These are phyloP conservation scores for Galaxias olidus DNA, from an alignment of 2,797 vertebrate species.

Conservation along the genomic window DNA sequence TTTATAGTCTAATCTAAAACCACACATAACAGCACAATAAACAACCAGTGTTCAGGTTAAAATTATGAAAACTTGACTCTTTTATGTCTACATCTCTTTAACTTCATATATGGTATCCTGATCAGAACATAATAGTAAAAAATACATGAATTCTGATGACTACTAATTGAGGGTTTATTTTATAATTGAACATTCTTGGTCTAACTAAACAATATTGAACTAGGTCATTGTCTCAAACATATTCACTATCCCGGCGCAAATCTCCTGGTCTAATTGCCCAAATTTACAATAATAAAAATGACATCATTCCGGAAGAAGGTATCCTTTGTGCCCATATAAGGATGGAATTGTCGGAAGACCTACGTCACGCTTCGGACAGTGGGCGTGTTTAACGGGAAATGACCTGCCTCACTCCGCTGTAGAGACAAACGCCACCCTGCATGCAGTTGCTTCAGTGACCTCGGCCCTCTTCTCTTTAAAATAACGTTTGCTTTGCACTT, in stretches of 20 bases:
- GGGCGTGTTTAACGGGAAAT: constrained; percentile 75
- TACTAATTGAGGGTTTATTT: not conserved
- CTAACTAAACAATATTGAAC: not conserved
- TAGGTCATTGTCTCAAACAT: not conserved
- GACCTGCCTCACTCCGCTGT: constrained; percentile 31
- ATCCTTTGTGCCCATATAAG: constrained; percentile 68
- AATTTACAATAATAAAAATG: constrained; percentile 45
- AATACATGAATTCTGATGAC: not conserved
- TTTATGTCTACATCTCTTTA: too few species aligned
- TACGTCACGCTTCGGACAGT: constrained; percentile 58
- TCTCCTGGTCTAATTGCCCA: constrained; percentile 36
- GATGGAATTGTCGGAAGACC: constrained; percentile 61
- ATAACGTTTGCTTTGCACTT: too few species aligned
- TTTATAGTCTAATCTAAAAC: too few species aligned
- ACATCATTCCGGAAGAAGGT: constrained; percentile 70
- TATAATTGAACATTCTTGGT: not conserved
- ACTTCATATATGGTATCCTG: not conserved
- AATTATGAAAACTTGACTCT: too few species aligned
- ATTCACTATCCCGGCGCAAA: constrained; percentile 24
- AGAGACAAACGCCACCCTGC: too few species aligned
- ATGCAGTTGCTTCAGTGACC: too few species aligned
- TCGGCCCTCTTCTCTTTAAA: too few species aligned
- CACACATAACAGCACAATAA: too few species aligned
- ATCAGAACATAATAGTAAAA: not conserved
- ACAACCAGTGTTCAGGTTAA: too few species aligned